Conservation (phyloP, 2,797 vertebrate species). For the Melanotaenia nigrans region DNA sequence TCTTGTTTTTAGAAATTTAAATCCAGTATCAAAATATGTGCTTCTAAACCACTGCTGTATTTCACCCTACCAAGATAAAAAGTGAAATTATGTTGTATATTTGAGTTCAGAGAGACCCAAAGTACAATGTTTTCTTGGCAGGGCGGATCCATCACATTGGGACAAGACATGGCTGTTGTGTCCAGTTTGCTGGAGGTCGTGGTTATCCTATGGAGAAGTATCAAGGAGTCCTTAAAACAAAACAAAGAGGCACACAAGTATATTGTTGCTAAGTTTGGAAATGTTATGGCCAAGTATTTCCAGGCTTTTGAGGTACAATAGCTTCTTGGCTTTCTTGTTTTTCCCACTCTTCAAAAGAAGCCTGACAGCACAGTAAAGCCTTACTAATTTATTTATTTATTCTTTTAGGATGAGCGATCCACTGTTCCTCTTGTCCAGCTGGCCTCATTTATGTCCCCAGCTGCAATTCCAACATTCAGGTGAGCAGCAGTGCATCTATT, state of each 20-base stretch:
- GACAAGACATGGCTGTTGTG: slow-evolving; percentile 84
- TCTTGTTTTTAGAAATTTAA: not conserved
- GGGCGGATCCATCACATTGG: slow-evolving; percentile 33
- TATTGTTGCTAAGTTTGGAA: slow-evolving; percentile 87
- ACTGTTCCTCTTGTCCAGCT: slow-evolving; percentile 87
- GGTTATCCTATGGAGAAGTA: slow-evolving; percentile 93
- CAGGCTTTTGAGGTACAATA: slow-evolving; percentile 87
- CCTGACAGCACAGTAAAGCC: not conserved
- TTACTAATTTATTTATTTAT: not conserved
- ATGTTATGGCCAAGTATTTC: slow-evolving; percentile 90
- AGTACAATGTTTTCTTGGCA: slow-evolving; percentile 18
- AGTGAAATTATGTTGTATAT: not conserved
- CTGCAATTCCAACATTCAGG: slow-evolving; percentile 90
- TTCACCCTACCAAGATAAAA: not conserved
- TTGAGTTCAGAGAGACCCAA: not conserved
- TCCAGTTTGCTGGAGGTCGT: slow-evolving; percentile 89
- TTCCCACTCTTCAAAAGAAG: not conserved
- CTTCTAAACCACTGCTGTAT: not conserved
- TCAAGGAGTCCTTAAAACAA: slow-evolving; percentile 85
- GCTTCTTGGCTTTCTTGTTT: not conserved
- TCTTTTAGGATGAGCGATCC: slow-evolving; percentile 88
- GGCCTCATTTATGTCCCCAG: slow-evolving; percentile 89
- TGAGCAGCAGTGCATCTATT: slow-evolving; percentile 50
- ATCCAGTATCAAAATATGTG: not conserved
- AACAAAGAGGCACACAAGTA: slow-evolving; percentile 88